Base-by-base conservation (phyloP, 2,888 invertebrate species). In the Bedellia somnulentella region DNA sequence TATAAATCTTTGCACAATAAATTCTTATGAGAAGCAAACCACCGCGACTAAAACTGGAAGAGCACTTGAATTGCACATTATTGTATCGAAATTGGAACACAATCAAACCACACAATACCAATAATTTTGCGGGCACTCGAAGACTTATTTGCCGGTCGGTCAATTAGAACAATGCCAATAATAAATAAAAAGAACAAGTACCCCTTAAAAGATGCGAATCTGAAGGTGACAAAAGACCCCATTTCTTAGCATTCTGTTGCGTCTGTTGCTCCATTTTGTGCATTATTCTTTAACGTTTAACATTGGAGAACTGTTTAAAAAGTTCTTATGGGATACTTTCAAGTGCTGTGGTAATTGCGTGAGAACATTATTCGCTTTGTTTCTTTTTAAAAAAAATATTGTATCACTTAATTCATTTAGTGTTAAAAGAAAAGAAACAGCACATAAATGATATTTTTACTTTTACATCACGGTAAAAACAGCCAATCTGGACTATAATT, bases 211-310 rank as follows among this genome's bases (percentile, higher is more conserved):
- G 71, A 73, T 71, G 71, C n/a, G n/a, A n/a, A n/a, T 66, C 55
- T 51, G 58, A 44, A 37, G 43, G 36, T 29, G 41, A 47, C 68
- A 64, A 68, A 70, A 53, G 39, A 43, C 39, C 45, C 46, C 48
- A 61, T 64, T n/a, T n/a, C n/a, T n/a, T n/a, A n/a, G n/a, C n/a
- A 61, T 58, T 63, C 62, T 61, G 63, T 63, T 66, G 66, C 67
- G 60, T 61, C 68, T 68, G 67, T 68, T 56, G 48, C 70, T 45
- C 51, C 49, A 54, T 57, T 61, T 64, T 49, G 51, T 50, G 45
- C 48, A 51, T 42, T 49, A 59, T 57, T 62, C 51, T 45, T 57
- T 66, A 39, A 49, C 41, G 39, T 39, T 41, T 38, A 35, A 33
- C 37, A 40, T 46, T 52, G 43, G 43, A 46, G 42, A 32, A 36